A percentile compares a stretch with the other conserved stretches of the same genome.
Conservation (phyloP, 2,888 invertebrate genomes). For the Protophormia terraenovae region DNA sequence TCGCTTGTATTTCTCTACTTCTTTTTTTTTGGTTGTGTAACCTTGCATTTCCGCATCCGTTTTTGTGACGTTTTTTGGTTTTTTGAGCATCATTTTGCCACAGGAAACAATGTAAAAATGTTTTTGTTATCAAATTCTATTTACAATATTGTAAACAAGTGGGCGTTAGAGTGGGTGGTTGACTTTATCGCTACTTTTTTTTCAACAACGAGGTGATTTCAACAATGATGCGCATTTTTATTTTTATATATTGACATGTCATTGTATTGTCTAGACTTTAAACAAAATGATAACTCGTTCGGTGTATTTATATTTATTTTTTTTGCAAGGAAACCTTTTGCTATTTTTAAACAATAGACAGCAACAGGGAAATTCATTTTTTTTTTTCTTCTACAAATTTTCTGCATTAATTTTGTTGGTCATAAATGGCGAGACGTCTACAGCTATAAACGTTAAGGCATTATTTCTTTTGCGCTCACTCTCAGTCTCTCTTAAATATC, state of each 20-base stretch:
- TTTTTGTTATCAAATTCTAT: slow-evolving; percentile 59
- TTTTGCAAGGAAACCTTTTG: neutral
- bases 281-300: slow-evolving; percentile 56
- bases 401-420: slow-evolving; percentile 49
- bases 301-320: neutral
- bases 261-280: slow-evolving; percentile 66
- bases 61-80: slow-evolving; percentile 27
- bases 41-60: slow-evolving; percentile 55
- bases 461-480: neutral
- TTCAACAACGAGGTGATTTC: neutral
- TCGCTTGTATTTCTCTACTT: neutral
- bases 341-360: slow-evolving; percentile 43
- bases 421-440: slow-evolving; percentile 66
- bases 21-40: slow-evolving; percentile 45
- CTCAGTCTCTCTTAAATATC: neutral
- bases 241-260: slow-evolving; percentile 61
- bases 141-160: slow-evolving; percentile 59
- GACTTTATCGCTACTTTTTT: slow-evolving; percentile 5
- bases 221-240: slow-evolving; percentile 53
- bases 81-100: too few relatives aligned
- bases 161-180: neutral
- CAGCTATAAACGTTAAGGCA: slow-evolving; percentile 59
- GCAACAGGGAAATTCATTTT: neutral
- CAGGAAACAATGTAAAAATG: slow-evolving; percentile 42
- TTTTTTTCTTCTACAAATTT: slow-evolving; percentile 4